These are phyloP conservation scores for Diabrotica virgifera DNA, from an alignment of 1,140 invertebrate species.

Conservation along the genomic window DNA sequence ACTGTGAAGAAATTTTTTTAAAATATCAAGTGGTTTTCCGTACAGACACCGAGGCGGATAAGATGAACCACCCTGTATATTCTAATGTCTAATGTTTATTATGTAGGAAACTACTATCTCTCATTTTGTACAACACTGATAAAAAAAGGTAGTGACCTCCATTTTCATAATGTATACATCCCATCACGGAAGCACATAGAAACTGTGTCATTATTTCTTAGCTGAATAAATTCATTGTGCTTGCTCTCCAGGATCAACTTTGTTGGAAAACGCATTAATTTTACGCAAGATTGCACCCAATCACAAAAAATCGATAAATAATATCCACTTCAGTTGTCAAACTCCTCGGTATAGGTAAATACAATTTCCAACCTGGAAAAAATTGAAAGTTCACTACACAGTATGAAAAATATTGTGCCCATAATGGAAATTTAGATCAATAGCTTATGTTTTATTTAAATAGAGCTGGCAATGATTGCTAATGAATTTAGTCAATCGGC, in stretches of 20 bases:
- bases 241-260: constrained; percentile 4
- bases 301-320: constrained; percentile 16
- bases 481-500: background rate
- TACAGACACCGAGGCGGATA: no score
- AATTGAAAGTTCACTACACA: background rate
- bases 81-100: no score
- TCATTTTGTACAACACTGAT: no score
- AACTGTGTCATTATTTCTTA: constrained; percentile 1
- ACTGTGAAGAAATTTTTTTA: no score
- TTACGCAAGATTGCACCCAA: constrained; percentile 15
- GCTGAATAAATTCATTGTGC: constrained; percentile 1
- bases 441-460: background rate
- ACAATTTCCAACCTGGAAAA: constrained; percentile 23
- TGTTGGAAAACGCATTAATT: constrained; percentile 20
- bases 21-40: no score
- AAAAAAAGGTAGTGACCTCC: no score
- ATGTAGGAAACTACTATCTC: no score
- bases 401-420: background rate
- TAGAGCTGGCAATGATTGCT: background rate
- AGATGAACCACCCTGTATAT: no score
- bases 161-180: no score
- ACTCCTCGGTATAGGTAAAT: constrained; percentile 15
- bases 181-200: background rate
- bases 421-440: background rate
- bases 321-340: constrained; percentile 6